phyloP scores from a whole-genome alignment of 30 jellyfish, hydroid and myxozoan genomes.

The Mastigias papua region DNA sequence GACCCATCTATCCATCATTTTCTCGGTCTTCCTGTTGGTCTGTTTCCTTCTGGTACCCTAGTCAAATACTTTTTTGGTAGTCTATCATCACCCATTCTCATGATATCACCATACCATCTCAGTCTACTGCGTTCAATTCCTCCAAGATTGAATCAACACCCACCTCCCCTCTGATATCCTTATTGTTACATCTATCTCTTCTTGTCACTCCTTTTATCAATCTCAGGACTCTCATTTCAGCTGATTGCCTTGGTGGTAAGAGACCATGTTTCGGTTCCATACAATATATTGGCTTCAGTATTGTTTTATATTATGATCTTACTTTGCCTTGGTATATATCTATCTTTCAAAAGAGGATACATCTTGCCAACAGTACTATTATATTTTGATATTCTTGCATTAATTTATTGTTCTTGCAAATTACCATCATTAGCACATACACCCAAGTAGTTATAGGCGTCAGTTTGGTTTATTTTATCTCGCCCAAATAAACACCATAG shows the following conservation, averaged over 20 bases:
- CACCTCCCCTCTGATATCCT: background rate
- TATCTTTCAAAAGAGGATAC: background rate
- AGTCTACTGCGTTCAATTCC: background rate
- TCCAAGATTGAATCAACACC: background rate
- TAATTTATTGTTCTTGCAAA: background rate
- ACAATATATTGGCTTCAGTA: background rate
- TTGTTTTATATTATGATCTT: background rate
- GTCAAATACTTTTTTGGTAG: background rate
- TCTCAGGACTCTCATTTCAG: background rate
- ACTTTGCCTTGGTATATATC: background rate
- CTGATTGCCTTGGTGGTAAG: background rate
- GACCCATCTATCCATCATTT: background rate
- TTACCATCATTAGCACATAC: background rate
- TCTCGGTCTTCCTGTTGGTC: background rate
- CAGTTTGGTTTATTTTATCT: background rate
- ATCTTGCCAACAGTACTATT: background rate
- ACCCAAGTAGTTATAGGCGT: background rate
- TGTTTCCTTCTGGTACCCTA: background rate
- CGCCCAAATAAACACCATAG: background rate
- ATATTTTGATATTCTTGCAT: background rate
- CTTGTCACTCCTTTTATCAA: background rate
- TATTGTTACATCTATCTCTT: background rate
- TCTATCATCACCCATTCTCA: background rate
- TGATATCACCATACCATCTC: background rate
- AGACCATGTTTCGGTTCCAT: background rate